Conservation (phyloP, 1,140 invertebrate genomes). For the Eurosta solidaginis region DNA sequence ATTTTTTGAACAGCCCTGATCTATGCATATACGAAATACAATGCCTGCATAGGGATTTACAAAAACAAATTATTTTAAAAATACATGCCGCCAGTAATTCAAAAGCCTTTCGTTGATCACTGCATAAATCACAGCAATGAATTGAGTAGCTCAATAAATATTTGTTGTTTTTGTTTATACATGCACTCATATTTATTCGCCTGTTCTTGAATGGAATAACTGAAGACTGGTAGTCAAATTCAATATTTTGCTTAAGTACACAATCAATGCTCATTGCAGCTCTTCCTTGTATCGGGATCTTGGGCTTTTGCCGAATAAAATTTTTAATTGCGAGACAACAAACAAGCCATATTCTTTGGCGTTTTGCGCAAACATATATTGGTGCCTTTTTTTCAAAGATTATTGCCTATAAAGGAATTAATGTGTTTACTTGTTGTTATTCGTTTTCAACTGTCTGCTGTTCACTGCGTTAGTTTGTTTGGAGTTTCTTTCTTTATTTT, state of each 20-base stretch:
- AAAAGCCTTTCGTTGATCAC: background rate
- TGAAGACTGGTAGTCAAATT: conserved; percentile 26
- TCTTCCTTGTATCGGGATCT: background rate
- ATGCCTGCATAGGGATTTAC: background rate
- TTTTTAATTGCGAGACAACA: background rate
- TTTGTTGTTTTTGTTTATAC: conserved; percentile 12
- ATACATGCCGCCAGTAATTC: background rate
- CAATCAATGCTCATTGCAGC: background rate
- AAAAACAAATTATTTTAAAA: background rate
- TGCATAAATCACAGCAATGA: background rate
- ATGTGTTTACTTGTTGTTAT: background rate
- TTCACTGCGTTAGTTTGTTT: background rate
- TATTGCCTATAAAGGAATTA: background rate
- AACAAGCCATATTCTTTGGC: background rate
- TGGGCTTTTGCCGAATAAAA: background rate
- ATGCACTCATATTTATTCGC: background rate
- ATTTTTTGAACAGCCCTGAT: too few relatives aligned
- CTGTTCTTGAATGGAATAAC: background rate
- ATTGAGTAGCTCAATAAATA: conserved; percentile 13
- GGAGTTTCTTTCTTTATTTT: background rate
- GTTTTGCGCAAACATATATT: background rate
- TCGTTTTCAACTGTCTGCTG: background rate
- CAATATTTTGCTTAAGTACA: background rate
- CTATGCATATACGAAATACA: background rate
- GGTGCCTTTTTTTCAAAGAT: background rate